These are phyloP conservation scores for Volucella zonaria DNA, from an alignment of 2,888 invertebrate species.

Conservation along the genomic window DNA sequence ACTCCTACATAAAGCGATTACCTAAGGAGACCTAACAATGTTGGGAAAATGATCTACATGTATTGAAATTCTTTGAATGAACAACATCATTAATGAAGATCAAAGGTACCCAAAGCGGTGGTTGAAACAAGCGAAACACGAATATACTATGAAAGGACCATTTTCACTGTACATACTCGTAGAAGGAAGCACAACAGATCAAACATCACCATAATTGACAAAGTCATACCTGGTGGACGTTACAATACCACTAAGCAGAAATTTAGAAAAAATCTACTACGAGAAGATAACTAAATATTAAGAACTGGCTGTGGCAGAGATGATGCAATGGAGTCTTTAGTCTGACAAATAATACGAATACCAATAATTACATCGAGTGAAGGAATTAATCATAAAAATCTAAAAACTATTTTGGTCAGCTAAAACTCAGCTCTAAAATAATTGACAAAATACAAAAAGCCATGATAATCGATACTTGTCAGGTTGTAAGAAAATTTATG, in stretches of 20 bases:
- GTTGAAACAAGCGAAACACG: background rate
- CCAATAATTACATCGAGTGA: slow-evolving; percentile 30
- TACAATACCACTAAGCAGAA: slow-evolving; percentile 22
- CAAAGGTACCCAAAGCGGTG: background rate
- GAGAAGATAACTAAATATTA: slow-evolving; percentile 10
- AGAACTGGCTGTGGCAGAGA: slow-evolving; percentile 15
- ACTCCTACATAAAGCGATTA: too few species aligned
- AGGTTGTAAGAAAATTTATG: background rate
- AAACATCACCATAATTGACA: slow-evolving; percentile 39
- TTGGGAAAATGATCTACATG: background rate
- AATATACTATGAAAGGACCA: slow-evolving; percentile 28
- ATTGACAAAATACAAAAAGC: background rate
- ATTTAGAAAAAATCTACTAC: slow-evolving; percentile 5
- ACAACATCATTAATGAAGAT: too few species aligned
- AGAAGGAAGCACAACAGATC: slow-evolving; percentile 19
- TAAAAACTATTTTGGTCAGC: background rate
- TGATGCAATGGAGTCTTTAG: slow-evolving; percentile 21
- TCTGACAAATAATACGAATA: slow-evolving; percentile 17
- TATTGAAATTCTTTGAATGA: too few species aligned
- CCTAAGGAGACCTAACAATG: too few species aligned
- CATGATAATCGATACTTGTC: slow-evolving; percentile 34
- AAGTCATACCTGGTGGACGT: slow-evolving; percentile 14
- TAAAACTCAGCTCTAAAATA: slow-evolving; percentile 1
- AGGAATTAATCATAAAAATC: background rate
- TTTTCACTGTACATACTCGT: slow-evolving; percentile 1